Evolutionary conservation across 2,113 vertebrate species (phyloP).

Genomic region (Hippocampus barbouri): DNA sequence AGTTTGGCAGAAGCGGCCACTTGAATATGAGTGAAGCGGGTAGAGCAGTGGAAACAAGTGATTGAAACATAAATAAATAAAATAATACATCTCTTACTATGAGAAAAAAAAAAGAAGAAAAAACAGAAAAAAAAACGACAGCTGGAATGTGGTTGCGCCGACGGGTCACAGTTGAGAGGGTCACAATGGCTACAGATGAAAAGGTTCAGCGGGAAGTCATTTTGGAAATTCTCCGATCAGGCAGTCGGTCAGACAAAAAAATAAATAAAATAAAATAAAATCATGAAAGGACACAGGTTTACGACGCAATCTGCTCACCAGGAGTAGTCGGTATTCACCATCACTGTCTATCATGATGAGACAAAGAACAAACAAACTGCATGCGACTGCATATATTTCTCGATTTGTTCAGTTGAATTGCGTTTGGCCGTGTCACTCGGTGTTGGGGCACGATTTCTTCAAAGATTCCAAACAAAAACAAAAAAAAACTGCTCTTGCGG

Average conservation of each 20-base stretch:
- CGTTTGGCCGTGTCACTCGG: too few relatives aligned
- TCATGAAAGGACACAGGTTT: conserved; percentile 17
- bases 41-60: conserved; percentile 17
- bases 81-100: neutral
- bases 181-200: conserved; percentile 45
- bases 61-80: conserved; percentile 15
- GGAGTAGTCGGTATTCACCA: neutral
- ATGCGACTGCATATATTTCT: too few relatives aligned
- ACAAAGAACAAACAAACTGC: neutral
- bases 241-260: conserved; percentile 20
- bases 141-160: conserved; percentile 23
- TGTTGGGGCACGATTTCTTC: neutral
- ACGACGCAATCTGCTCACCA: neutral
- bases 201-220: conserved; percentile 38
- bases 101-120: neutral
- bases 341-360: neutral
- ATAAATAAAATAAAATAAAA: too few relatives aligned
- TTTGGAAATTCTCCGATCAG: conserved; percentile 50
- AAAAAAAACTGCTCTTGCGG: conserved; percentile 1
- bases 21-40: conserved; percentile 35
- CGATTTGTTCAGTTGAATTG: too few relatives aligned
- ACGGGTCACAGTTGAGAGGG: conserved; percentile 37
- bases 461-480: neutral
- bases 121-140: conserved; percentile 32
- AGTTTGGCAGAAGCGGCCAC: conserved; percentile 25